These are phyloP conservation scores for Serinus canaria DNA, from an alignment of 2,113 vertebrate genomes.

Conservation along the genomic window DNA sequence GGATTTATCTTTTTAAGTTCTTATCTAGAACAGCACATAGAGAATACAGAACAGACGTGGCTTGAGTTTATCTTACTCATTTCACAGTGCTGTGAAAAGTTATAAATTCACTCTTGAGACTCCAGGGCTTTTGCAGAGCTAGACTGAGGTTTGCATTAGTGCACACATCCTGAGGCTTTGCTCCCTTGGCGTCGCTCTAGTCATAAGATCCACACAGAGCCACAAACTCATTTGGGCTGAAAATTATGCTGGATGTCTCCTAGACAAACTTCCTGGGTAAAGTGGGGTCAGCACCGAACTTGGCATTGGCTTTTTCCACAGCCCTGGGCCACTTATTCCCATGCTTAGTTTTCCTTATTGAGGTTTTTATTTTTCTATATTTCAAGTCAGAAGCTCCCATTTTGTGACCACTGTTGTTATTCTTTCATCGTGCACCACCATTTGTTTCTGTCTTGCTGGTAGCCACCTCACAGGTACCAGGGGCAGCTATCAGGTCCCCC, in stretches of 20 bases:
- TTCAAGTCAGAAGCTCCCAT: background rate
- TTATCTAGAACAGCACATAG: background rate
- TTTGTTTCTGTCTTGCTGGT: background rate
- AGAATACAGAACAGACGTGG: background rate
- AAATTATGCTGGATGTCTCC: background rate
- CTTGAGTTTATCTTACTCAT: background rate
- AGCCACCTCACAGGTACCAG: background rate
- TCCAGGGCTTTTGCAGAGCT: background rate
- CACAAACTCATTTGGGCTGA: background rate
- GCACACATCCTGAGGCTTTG: background rate
- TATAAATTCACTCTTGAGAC: background rate
- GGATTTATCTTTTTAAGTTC: slow-evolving; percentile 11
- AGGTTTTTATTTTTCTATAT: background rate
- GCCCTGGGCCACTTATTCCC: background rate
- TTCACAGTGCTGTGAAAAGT: background rate
- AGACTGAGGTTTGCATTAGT: background rate
- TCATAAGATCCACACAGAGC: background rate
- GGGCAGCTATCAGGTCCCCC: background rate
- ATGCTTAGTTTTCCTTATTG: background rate
- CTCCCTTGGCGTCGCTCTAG: background rate
- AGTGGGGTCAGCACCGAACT: background rate
- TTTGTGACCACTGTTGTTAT: background rate
- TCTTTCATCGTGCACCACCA: background rate
- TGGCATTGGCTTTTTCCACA: background rate
- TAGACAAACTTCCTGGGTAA: background rate